These are phyloP conservation scores for Parauchenoglanis punctatus DNA, from an alignment of 2,797 vertebrate species.

Conservation along the genomic window DNA sequence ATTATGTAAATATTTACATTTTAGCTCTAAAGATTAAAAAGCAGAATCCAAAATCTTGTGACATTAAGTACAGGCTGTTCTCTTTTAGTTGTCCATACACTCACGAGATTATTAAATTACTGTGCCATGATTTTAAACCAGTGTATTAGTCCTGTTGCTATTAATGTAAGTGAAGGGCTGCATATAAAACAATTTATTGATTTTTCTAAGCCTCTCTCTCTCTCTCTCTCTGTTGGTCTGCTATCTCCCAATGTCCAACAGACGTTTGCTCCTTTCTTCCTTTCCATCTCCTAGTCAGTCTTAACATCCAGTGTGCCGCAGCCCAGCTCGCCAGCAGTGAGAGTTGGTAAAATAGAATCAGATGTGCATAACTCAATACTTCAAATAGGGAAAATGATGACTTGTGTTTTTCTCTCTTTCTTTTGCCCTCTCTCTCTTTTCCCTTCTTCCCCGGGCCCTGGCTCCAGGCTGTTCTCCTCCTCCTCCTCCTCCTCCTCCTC, in stretches of 20 bases:
- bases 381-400: conserved; percentile 92
- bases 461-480: conserved; percentile 56
- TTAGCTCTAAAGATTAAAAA: not conserved
- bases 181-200: conserved; percentile 88
- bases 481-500: conserved; percentile 15
- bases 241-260: conserved; percentile 31
- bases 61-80: not conserved
- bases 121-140: conserved; percentile 70
- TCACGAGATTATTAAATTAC: conserved; percentile 65
- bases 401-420: conserved; percentile 65
- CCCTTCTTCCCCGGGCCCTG: conserved; percentile 50
- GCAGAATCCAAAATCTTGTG: not conserved
- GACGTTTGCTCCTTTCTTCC: conserved; percentile 36
- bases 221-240: conserved; percentile 43
- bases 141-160: conserved; percentile 68
- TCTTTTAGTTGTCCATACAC: conserved; percentile 2
- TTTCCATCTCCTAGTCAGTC: conserved; percentile 53
- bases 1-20: not conserved
- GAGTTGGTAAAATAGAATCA: conserved; percentile 93
- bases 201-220: conserved; percentile 61
- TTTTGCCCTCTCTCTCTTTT: conserved; percentile 31
- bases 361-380: conserved; percentile 97
- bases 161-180: conserved; percentile 75
- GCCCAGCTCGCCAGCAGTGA: conserved; percentile 81
- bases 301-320: conserved; percentile 75